Base-by-base conservation (phyloP, 2,888 invertebrate genomes). In the Orthonevra nobilis region DNA sequence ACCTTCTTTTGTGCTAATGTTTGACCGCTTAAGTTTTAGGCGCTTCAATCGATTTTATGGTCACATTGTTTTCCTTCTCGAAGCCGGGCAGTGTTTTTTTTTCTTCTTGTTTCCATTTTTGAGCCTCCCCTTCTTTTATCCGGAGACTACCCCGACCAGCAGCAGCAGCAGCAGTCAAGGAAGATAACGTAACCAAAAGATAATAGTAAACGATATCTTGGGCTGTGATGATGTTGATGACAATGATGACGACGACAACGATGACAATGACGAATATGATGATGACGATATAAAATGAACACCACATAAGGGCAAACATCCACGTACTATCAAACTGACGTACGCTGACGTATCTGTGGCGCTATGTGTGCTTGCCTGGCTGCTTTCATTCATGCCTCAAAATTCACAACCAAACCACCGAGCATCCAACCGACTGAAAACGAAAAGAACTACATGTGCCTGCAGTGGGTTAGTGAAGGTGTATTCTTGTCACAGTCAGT, bases 141-240 rank as follows among this genome's bases (percentile, higher is more conserved):
- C 15, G 3, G 9, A 9, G 17, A 6, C 38, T 20, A 38, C 30
- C 46, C 36, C 26, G 19, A 38, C 12, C 17, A 19, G n/a, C 9
- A 20, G 17, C 28, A 38, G 17, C 17, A 19, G n/a, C 9, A 20
- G 17, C 68, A 52, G 61, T 54, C 61, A 54, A 46, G 44, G 46
- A 19, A 50, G 70, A 70, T 60, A 54, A 61, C 70, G 54, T 61
- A 70, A 61, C 61, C 44, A 48, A 70, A 38, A 70, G 70, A 70
- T 70, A 70, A 70, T 54, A 70, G 61, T 32, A 30, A 54, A 70
- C 48, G 48, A 72, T 72, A 64, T 56, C 63, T 72, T 56, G 14
- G 56, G 63, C 46, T 63, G 28, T 50, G 52, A 56, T 63, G 54
- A 72, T 46, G 56, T 38, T 46, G 61, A 63, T 72, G 61, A 56